phyloP scores from a whole-genome alignment of 2,797 vertebrate genomes.

The Myotis planiceps region DNA sequence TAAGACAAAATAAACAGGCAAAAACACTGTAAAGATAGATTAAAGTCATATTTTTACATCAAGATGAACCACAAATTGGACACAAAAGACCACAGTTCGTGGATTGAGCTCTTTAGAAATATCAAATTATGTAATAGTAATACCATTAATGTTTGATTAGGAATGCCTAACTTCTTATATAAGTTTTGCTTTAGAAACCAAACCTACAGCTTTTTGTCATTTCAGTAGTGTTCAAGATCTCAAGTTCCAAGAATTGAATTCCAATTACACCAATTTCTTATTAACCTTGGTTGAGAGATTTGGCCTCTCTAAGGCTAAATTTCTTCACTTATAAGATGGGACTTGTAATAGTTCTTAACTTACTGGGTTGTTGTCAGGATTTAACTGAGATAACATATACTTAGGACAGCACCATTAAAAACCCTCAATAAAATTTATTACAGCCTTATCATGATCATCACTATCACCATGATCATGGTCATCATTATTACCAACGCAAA shows the following conservation, averaged over 20 bases:
- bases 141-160: not conserved
- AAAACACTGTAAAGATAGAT: not conserved
- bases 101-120: not conserved
- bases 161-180: not conserved
- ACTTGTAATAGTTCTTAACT: not conserved
- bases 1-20: not conserved
- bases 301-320: not conserved
- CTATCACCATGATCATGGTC: not conserved
- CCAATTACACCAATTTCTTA: not conserved
- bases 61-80: not conserved
- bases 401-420: not conserved
- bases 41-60: not conserved
- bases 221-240: not conserved
- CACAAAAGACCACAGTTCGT: not conserved
- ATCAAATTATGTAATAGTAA: not conserved
- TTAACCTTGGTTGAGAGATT: not conserved
- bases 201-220: not conserved
- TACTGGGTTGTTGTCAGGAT: not conserved
- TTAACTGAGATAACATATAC: not conserved
- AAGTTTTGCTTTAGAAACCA: not conserved
- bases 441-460: not conserved
- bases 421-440: not conserved
- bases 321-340: not conserved
- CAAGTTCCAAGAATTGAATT: not conserved
- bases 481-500: not conserved